Evolutionary conservation across 2,888 invertebrate genomes (phyloP), one percentile per base, ranked within the genome.

Genomic region (Crocallis elinguaria): DNA sequence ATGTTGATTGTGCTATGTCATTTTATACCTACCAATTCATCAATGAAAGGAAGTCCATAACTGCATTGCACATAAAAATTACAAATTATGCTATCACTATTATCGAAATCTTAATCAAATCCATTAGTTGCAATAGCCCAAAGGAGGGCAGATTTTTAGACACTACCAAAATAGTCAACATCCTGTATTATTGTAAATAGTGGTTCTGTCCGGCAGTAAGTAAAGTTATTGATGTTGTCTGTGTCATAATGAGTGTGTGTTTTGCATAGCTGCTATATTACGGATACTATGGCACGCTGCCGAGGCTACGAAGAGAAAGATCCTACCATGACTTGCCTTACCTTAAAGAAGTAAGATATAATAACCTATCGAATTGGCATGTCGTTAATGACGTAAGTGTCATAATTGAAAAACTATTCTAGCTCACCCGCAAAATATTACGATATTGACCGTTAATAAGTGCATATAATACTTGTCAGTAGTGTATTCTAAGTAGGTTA

Each of bases 321-420:
- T 95, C 96, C 69, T 96, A 94, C 89, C 95, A 95, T 86, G 96
- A 96, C 80, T 93, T 95, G 76, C 94, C 95, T 77, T 92, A 92
- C 66, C 91, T 95, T 58, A 95, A 95, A 93, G 96, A 96, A 93
- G 95, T 95, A 95, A 95, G 94, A 83, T 48, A 58, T 66, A 29
- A 67, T 16, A 23, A 12, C 38, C 17, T 67, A 68, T 53, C 56
- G 62, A 71, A 77, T 78, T 81, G 75, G 82, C 86, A 88, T 87
- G 84, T 45, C 61, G 62, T 55, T 66, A 65, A 45, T 49, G 49
- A 55, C 48, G 52, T 72, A 67, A 59, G 49, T 23, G 38, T 50
- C 33, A 41, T 56, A 19, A 49, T 42, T 48, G 23, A 49, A 42
- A 27, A 45, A 19, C 41, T 25, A 39, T 45, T 41, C 43, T 44